These are phyloP conservation scores for Lophochroa leadbeateri DNA, from an alignment of 2,113 vertebrate species.

Conservation along the genomic window DNA sequence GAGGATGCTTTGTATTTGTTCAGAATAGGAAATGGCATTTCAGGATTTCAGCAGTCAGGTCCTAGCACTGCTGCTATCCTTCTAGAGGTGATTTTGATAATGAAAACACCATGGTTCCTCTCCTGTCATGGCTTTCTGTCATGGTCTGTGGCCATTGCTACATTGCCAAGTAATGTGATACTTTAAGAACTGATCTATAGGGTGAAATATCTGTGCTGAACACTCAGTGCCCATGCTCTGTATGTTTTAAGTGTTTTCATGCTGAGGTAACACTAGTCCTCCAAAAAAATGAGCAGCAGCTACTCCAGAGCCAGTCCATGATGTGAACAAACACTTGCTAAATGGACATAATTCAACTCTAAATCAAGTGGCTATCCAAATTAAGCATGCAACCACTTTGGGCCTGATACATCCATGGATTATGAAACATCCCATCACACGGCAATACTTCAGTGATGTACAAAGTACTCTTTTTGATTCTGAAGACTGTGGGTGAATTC, in stretches of 20 bases:
- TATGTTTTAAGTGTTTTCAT: neutral
- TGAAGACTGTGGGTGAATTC: neutral
- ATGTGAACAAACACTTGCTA: neutral
- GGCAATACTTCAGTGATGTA: neutral
- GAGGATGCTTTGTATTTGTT: neutral
- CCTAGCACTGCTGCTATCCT: too few relatives aligned
- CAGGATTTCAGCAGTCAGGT: neutral
- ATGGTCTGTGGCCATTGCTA: neutral
- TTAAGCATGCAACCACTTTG: neutral
- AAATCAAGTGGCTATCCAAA: neutral
- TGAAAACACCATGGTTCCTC: neutral
- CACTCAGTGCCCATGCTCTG: fast-evolving
- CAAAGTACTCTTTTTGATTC: neutral
- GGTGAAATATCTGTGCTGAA: neutral
- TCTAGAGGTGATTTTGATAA: neutral
- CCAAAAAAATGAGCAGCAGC: neutral
- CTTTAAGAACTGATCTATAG: neutral
- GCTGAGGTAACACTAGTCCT: neutral
- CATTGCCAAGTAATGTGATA: neutral
- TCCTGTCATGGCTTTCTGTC: neutral
- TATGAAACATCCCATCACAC: neutral
- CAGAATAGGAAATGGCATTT: neutral
- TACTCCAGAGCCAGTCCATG: neutral
- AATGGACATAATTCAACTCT: neutral
- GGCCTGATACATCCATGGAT: neutral